phyloP scores from a whole-genome alignment of 2,797 vertebrate species.

The Parauchenoglanis ngamensis region DNA sequence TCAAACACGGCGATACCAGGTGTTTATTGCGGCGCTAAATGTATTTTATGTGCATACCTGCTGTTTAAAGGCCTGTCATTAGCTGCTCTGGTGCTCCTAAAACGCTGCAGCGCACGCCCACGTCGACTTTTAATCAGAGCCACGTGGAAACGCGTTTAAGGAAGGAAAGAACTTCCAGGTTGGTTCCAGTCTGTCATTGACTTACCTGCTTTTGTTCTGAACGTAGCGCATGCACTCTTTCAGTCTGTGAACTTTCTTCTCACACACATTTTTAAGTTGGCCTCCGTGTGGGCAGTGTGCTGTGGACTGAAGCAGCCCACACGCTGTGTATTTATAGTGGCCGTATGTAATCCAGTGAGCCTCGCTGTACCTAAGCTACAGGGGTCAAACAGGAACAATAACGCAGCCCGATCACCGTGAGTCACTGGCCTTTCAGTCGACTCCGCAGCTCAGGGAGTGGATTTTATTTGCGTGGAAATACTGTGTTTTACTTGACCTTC shows the following conservation, averaged over 20 bases:
- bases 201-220: not conserved
- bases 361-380: conserved; percentile 46
- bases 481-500: conserved; percentile 48
- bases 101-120: not conserved
- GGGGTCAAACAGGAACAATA: conserved; percentile 52
- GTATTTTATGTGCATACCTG: conserved; percentile 30
- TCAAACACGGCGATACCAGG: conserved; percentile 8
- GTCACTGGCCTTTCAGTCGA: conserved; percentile 45
- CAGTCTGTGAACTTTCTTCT: not conserved
- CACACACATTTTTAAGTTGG: conserved; percentile 13
- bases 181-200: not conserved
- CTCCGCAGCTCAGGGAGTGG: conserved; percentile 25
- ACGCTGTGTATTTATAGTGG: conserved; percentile 74
- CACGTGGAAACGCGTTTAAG: not conserved
- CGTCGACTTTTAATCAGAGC: conserved; percentile 8
- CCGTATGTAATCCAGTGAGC: conserved; percentile 47
- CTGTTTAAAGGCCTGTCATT: conserved; percentile 31
- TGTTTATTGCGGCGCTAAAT: conserved; percentile 43
- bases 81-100: conserved; percentile 1
- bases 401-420: conserved; percentile 39
- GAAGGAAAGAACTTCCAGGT: not conserved
- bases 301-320: conserved; percentile 70
- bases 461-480: conserved; percentile 42
- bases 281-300: conserved; percentile 57
- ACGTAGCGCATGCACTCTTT: not conserved